Base-by-base conservation (phyloP, 2,888 invertebrate genomes). In the Caenorhabditis japonica region DNA sequence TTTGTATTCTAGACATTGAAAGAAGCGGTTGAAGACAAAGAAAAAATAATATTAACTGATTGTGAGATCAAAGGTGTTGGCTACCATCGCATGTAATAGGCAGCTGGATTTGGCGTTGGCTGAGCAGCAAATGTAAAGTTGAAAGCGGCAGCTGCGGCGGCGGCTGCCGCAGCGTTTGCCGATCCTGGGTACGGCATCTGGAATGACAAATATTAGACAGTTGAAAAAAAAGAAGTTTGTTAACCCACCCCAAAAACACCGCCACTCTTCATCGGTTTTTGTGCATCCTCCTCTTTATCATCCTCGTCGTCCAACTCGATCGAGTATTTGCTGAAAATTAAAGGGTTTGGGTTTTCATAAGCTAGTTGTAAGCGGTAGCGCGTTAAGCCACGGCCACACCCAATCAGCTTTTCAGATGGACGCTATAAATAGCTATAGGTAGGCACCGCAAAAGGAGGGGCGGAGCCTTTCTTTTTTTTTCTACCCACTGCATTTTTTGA, bases 271-370 rank as follows among this genome's bases (percentile, higher is more conserved):
- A 64, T 38, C 10, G 55, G 41, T 8, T 51, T 60, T 12, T 47
- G 21, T 12, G 56, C 5, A 3, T 56, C 56, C 12, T 64, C 70
- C 4, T 62, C 64, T 2, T 72, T 58, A n/a, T 71, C 71, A 21
- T 71, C 58, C 23, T 71, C 59, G n/a, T 72, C 61, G 21, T 72
- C 72, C 15, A 34, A 39, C 47, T 72, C 72, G 4, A 72, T 72
- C 2, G 72, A 72, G 27, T 72, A 72, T 36, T 72, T 72, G 15
- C 72, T 72, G 59, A 27, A 71, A 58, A n/a, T n/a, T n/a, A n/a
- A n/a, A n/a, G n/a, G n/a, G n/a, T n/a, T n/a, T n/a, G n/a, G n/a
- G n/a, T n/a, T n/a, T n/a, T n/a, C n/a, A n/a, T n/a, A n/a, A n/a
- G n/a, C n/a, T n/a, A n/a, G n/a, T n/a, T n/a, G n/a, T n/a, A n/a